These are phyloP conservation scores for Pseudotriccus pelzelni DNA, from an alignment of 2,797 vertebrate genomes.

Conservation along the genomic window DNA sequence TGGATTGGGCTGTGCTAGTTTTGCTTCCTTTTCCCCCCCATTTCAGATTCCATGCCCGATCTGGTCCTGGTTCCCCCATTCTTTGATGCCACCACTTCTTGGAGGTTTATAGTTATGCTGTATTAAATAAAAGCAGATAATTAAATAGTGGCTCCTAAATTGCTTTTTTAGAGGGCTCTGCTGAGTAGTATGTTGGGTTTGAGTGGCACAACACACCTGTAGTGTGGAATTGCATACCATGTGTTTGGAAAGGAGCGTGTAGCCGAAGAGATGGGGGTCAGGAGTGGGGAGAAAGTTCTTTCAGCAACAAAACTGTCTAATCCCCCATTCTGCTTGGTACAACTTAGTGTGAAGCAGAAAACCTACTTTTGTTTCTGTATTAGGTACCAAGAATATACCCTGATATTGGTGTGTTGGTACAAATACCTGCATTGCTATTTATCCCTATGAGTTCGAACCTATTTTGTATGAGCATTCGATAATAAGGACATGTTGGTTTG, in stretches of 20 bases:
- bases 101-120: background rate
- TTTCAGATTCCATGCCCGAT: background rate
- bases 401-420: background rate
- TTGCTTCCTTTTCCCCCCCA: background rate
- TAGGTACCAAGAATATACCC: background rate
- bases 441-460: background rate
- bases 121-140: background rate
- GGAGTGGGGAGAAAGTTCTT: background rate
- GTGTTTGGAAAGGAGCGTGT: background rate
- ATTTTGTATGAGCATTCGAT: background rate
- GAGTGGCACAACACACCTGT: rapidly evolving
- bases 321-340: background rate
- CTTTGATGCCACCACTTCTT: background rate
- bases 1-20: background rate
- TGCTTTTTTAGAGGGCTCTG: background rate
- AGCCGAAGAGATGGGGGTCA: background rate
- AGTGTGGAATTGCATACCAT: background rate
- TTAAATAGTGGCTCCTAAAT: background rate
- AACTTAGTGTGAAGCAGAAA: background rate
- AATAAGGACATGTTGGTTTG: background rate
- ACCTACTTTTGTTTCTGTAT: background rate
- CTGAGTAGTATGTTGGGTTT: background rate
- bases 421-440: background rate
- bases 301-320: background rate
- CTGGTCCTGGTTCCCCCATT: rapidly evolving